Conservation (phyloP, 2,113 vertebrate species). For the Anthoscopus minutus region DNA sequence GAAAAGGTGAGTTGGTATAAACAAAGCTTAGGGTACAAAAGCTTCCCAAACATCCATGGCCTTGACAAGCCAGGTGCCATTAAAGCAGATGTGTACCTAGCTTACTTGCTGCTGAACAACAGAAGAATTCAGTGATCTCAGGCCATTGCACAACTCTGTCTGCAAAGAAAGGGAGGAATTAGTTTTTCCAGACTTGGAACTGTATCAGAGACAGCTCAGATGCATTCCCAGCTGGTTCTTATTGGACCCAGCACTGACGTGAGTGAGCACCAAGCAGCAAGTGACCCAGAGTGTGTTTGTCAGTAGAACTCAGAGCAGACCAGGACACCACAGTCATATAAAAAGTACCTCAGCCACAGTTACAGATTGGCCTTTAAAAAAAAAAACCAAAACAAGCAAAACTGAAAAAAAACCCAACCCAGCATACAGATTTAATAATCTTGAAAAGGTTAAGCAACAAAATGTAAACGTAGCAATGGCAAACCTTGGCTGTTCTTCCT, state of each 20-base stretch:
- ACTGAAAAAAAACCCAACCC: not conserved
- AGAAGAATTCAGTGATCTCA: conserved; percentile 26
- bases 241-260: not conserved
- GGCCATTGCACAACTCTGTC: conserved; percentile 58
- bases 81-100: not conserved
- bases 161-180: conserved; percentile 33
- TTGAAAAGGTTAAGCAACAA: not conserved
- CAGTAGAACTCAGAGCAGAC: not conserved
- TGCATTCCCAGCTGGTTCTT: conserved; percentile 39
- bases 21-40: not conserved
- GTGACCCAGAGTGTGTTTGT: not conserved
- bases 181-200: conserved; percentile 61
- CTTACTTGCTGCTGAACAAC: not conserved
- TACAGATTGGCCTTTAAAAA: not conserved
- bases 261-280: not conserved
- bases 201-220: conserved; percentile 38
- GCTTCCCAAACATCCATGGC: not conserved
- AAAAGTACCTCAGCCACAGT: not conserved
- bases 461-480: not conserved
- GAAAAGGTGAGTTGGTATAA: not conserved
- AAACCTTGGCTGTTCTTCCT: not conserved
- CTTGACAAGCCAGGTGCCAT: not conserved
- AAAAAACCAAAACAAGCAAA: not conserved
- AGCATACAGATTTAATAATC: not conserved
- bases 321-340: not conserved